phyloP scores from a whole-genome alignment of 2,113 vertebrate species.

The Phoxinus phoxinus region DNA sequence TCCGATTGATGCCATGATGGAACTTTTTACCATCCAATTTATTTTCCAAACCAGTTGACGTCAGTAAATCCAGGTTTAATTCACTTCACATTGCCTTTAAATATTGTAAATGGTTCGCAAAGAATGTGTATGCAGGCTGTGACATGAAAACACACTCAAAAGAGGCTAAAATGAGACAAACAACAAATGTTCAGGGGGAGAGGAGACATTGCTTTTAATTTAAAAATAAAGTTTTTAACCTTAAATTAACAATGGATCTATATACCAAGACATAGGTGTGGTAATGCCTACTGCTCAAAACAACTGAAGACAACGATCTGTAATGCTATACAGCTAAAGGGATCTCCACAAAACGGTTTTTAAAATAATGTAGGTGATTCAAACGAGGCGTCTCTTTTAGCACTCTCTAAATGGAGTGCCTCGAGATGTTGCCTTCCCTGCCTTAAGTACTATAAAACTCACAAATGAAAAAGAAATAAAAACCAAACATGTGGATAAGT shows the following conservation, averaged over 20 bases:
- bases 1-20: not conserved
- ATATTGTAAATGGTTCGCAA: no score
- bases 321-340: constrained; percentile 23
- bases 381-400: not conserved
- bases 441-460: not conserved
- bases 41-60: no score
- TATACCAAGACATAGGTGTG: not conserved
- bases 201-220: constrained; percentile 43
- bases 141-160: not conserved
- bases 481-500: not conserved
- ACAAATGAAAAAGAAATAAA: not conserved
- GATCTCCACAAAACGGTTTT: not conserved
- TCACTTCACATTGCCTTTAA: not conserved
- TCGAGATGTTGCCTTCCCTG: constrained; percentile 23
- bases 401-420: not conserved
- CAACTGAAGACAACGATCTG: not conserved
- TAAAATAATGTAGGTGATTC: not conserved
- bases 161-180: not conserved
- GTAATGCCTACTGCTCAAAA: constrained; percentile 31
- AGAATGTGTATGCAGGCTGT: no score
- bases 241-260: constrained; percentile 39
- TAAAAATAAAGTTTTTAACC: constrained; percentile 40
- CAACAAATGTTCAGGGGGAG: not conserved
- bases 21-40: not conserved
- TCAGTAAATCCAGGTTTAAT: no score